A percentile compares a stretch with the other conserved stretches of the same genome.
These are phyloP conservation scores for Dolichallabes microphthalmus DNA, from an alignment of 2,113 vertebrate genomes.

Conservation along the genomic window DNA sequence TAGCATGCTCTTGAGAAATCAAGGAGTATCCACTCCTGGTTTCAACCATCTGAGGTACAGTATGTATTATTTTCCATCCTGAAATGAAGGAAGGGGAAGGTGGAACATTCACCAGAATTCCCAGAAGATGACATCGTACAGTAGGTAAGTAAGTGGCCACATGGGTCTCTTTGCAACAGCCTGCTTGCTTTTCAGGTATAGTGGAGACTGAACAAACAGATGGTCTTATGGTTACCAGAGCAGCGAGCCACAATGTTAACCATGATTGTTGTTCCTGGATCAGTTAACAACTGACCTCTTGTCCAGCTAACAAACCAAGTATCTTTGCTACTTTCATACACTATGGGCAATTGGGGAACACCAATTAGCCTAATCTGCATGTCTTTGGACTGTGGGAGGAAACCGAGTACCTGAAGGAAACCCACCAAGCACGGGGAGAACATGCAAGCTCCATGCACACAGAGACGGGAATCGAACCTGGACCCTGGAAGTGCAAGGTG, in stretches of 20 bases:
- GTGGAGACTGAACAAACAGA: slow-evolving; percentile 61
- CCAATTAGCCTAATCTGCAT: background rate
- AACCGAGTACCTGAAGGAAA: no score
- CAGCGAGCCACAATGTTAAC: slow-evolving; percentile 72
- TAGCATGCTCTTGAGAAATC: background rate
- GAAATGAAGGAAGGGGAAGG: background rate
- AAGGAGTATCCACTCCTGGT: background rate
- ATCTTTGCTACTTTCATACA: background rate
- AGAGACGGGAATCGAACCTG: no score
- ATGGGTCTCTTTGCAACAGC: slow-evolving; percentile 74
- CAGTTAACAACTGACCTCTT: slow-evolving; percentile 49
- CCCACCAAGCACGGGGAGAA: no score
- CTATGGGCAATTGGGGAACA: no score
- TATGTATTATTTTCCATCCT: background rate
- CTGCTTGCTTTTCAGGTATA: slow-evolving; percentile 52
- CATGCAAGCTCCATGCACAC: no score
- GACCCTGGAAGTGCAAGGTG: no score
- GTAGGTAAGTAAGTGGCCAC: slow-evolving; percentile 66
- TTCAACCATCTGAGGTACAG: background rate
- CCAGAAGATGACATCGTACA: slow-evolving; percentile 68
- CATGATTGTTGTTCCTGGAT: slow-evolving; percentile 30
- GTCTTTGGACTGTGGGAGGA: no score
- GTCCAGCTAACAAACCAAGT: background rate
- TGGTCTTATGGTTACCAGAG: slow-evolving; percentile 53
- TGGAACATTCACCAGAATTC: slow-evolving; percentile 73